Conservation (phyloP, 2,797 vertebrate genomes). For the Etheostoma nigrum region DNA sequence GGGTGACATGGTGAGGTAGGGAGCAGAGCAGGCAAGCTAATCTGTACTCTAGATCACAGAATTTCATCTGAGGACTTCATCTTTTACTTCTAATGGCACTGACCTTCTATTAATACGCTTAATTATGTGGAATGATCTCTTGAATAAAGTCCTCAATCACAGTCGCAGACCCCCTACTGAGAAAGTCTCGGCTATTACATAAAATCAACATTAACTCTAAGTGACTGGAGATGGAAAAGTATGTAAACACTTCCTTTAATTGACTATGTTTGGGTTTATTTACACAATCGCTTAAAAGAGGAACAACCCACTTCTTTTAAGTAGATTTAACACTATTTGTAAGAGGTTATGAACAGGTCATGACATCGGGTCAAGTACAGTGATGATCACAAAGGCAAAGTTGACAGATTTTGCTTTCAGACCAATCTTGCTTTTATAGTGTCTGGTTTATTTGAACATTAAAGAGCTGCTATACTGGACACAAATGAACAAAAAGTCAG, state of each 20-base stretch:
- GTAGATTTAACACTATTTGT: slow-evolving; percentile 66
- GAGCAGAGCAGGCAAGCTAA: slow-evolving; percentile 52
- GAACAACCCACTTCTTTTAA: slow-evolving; percentile 56
- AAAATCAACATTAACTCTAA: slow-evolving; percentile 58
- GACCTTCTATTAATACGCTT: slow-evolving; percentile 81
- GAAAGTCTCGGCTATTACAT: slow-evolving; percentile 45
- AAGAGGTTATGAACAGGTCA: slow-evolving; percentile 75
- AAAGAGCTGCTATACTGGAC: slow-evolving; percentile 46
- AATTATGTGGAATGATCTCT: slow-evolving; percentile 75
- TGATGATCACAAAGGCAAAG: slow-evolving; percentile 67
- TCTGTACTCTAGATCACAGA: slow-evolving; percentile 64
- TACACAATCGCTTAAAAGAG: slow-evolving; percentile 73
- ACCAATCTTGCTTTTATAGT: slow-evolving; percentile 80
- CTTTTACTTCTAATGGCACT: slow-evolving; percentile 74
- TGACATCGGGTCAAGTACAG: slow-evolving; percentile 65
- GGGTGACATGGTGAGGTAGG: slow-evolving; percentile 16
- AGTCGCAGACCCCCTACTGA: slow-evolving; percentile 61
- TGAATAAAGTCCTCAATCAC: slow-evolving; percentile 80
- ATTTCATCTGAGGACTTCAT: slow-evolving; percentile 62
- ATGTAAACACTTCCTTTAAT: slow-evolving; percentile 71
- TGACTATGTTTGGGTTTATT: slow-evolving; percentile 74
- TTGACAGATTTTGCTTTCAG: slow-evolving; percentile 78
- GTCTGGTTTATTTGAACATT: slow-evolving; percentile 53
- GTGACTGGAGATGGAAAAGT: slow-evolving; percentile 50
- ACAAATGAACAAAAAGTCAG: slow-evolving; percentile 63